Evolutionary conservation across 1,140 invertebrate species (phyloP).

Genomic region (Pantala flavescens): DNA sequence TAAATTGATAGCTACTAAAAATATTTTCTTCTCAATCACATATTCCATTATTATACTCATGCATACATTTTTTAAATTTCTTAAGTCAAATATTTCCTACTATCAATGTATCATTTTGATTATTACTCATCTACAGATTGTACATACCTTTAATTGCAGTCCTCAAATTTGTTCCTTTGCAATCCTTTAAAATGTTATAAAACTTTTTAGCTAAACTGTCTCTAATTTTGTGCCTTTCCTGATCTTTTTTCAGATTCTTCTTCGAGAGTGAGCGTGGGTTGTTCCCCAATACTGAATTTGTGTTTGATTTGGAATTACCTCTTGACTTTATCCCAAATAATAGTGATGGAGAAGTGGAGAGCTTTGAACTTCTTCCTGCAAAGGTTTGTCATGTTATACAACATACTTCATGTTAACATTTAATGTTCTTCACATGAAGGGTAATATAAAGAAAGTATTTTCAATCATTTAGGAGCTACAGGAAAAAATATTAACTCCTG

Average conservation of each 20-base stretch:
- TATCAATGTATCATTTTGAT: too few species aligned
- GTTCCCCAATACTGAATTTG: conserved; percentile 88
- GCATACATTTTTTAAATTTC: too few species aligned
- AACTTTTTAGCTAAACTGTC: too few species aligned
- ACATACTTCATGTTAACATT: neutral
- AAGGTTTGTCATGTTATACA: conserved; percentile 44
- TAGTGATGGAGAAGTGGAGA: conserved; percentile 85
- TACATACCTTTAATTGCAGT: too few species aligned
- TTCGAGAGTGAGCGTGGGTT: conserved; percentile 85
- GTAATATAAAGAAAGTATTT: conserved; percentile 17
- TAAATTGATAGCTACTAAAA: too few species aligned
- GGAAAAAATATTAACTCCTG: conserved; percentile 62
- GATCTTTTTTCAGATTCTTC: conserved; percentile 55
- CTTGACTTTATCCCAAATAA: conserved; percentile 79
- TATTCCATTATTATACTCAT: too few species aligned
- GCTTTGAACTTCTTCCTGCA: conserved; percentile 73
- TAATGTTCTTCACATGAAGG: neutral
- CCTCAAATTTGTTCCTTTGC: too few species aligned
- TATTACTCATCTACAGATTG: too few species aligned
- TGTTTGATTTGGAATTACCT: conserved; percentile 88
- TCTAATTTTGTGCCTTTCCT: too few species aligned
- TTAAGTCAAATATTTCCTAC: too few species aligned
- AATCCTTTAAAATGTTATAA: too few species aligned
- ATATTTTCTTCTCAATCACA: too few species aligned
- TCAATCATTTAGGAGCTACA: conserved; percentile 38